Conservation (phyloP, 2,113 vertebrate genomes). For the Isurus oxyrinchus region DNA sequence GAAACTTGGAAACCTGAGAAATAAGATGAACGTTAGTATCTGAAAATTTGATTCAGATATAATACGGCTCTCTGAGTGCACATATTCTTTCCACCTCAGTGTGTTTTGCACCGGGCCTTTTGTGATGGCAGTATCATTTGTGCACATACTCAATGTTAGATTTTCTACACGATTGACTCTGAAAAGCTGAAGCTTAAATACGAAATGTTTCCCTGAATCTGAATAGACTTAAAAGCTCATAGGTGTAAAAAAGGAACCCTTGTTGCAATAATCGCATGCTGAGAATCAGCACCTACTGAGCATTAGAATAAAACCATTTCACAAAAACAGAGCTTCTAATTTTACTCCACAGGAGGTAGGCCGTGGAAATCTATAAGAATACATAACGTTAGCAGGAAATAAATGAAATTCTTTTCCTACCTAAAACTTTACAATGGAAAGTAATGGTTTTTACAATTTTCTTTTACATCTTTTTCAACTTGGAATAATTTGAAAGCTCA, state of each 20-base stretch:
- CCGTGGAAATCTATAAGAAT: slow-evolving; percentile 49
- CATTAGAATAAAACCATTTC: slow-evolving; percentile 58
- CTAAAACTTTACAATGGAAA: slow-evolving; percentile 1
- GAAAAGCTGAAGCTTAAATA: slow-evolving; percentile 67
- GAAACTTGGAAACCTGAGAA: slow-evolving; percentile 66
- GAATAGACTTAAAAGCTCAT: slow-evolving; percentile 57
- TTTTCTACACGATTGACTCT: slow-evolving; percentile 74
- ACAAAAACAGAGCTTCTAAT: slow-evolving; percentile 55
- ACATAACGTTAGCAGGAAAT: slow-evolving; percentile 39
- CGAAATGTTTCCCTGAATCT: slow-evolving; percentile 71
- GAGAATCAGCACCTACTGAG: slow-evolving; percentile 61
- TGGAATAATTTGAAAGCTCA: background rate
- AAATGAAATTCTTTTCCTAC: slow-evolving; percentile 3
- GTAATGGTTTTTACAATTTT: background rate
- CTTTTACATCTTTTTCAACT: background rate
- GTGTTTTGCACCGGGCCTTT: slow-evolving; percentile 54
- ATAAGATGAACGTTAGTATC: slow-evolving; percentile 54
- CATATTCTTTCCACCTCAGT: slow-evolving; percentile 63
- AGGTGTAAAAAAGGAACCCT: slow-evolving; percentile 53
- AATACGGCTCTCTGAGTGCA: slow-evolving; percentile 56
- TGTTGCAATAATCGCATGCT: slow-evolving; percentile 65
- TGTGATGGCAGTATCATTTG: slow-evolving; percentile 55
- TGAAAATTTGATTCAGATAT: slow-evolving; percentile 63
- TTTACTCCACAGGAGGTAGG: slow-evolving; percentile 52
- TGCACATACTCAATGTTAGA: slow-evolving; percentile 64